Base-by-base conservation (phyloP, 1,140 invertebrate species). In the Caenorhabditis latens region DNA sequence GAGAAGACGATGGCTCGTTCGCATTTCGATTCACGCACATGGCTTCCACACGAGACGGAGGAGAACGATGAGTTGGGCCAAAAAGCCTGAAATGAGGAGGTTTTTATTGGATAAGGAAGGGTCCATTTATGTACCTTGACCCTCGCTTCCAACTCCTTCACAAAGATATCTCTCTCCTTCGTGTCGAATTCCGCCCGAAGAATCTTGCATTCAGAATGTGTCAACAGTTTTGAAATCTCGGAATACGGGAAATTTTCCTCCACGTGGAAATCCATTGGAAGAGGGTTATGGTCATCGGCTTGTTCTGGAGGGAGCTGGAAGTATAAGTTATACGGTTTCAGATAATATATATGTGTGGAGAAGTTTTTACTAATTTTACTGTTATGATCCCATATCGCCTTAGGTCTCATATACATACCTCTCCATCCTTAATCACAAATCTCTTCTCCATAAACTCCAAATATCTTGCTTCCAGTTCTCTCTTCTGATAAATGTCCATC, bases 231-330 rank as follows among this genome's bases (percentile, higher is more conserved):
- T 11, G 58, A 19, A 21, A 79, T 21, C 43, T 43, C 24, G 19
- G 84, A 58, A 67, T 91, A 91, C 61, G 88, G 86, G 57, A 91
- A 91, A 32, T 89, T 40, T 14, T 91, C 90, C 14, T 57, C 84
- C 19, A 85, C 11, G 42, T 87, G 42, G 42, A 90, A 86, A 43
- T 91, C 85, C 67, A 61, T 42, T 46, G 71, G n/a, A 32, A 90
- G 55, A n/a, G 67, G 61, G 9, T 87, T 86, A 40, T 82, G 83
- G 53, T 91, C 90, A 16, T 86, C 85, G 14, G 83, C 82, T 43
- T 83, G 50, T 83, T 90, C 89, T 14, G 90, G 63, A 11, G 89
- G 84, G 13, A 91, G 84, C 90, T 91, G 84, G 83, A 90, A 90
- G 84, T 19, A 86, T 9, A 21, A 24, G 40, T 19, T 63, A n/a